A percentile compares a stretch with the other conserved stretches of the same genome.
These are phyloP conservation scores for Lasioglossum villosulum DNA, from an alignment of 2,888 invertebrate species.

Conservation along the genomic window DNA sequence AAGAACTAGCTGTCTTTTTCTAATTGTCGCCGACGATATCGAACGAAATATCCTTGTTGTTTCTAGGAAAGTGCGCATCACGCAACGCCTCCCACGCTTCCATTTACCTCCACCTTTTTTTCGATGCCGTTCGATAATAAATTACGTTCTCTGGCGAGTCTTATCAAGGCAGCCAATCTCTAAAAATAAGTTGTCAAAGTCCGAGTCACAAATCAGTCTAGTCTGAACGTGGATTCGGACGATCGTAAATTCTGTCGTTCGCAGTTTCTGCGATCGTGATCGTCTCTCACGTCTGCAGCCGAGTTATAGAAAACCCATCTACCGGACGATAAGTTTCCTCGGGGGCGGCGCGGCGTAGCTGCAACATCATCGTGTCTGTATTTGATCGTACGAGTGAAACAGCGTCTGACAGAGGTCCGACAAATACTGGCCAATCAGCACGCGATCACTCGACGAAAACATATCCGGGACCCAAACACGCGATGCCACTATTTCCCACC, in stretches of 20 bases:
- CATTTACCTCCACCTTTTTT: not conserved
- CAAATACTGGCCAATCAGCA: constrained; percentile 67
- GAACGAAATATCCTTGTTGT: constrained; percentile 28
- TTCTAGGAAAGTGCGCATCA: constrained; percentile 7
- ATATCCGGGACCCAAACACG: constrained; percentile 53
- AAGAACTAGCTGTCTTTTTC: not conserved
- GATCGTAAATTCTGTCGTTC: constrained; percentile 56
- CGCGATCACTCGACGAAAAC: constrained; percentile 64
- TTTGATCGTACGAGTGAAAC: constrained; percentile 52
- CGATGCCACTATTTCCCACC: constrained; percentile 45
- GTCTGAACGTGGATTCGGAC: constrained; percentile 33
- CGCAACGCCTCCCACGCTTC: not conserved
- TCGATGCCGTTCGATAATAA: constrained; percentile 21
- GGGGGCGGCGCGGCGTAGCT: not conserved
- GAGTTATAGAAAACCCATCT: constrained; percentile 60
- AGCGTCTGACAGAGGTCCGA: constrained; percentile 55
- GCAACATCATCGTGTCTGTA: constrained; percentile 46
- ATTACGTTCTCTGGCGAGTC: constrained; percentile 60
- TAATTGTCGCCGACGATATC: not conserved
- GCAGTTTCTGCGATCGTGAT: constrained; percentile 44
- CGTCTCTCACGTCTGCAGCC: constrained; percentile 44
- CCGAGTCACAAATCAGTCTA: constrained; percentile 53
- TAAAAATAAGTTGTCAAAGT: constrained; percentile 54
- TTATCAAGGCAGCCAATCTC: constrained; percentile 53
- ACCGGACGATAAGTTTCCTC: constrained; percentile 58